Base-by-base conservation (phyloP, 2,888 invertebrate species). In the Acanthoscelides obtectus region DNA sequence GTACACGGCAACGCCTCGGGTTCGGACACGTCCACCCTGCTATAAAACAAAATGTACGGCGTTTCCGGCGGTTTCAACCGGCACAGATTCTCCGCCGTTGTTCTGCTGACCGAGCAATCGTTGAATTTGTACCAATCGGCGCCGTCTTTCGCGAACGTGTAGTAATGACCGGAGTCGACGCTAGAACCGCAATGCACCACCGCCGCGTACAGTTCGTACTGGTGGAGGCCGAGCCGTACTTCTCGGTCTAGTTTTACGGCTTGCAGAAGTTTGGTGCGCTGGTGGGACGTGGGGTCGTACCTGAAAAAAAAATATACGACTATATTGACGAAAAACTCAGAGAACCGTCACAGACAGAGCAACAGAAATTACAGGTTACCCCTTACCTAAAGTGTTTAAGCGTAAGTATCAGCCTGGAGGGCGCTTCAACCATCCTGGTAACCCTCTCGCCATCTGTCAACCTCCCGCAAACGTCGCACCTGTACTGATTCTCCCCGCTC, bases 121-220 rank as follows among this genome's bases (percentile, higher is more conserved):
- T 95, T 94, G 81, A 94, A 94, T 81, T 92, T 89, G 83, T 90
- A 93, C 96, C 96, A 96, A 71, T 86, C 86, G 63, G 89, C 86
- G 71, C 87, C 87, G 81, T 93, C 93, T 63, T 90, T 89, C 0
- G 93, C 94, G 73, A 94, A 91, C 0, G 95, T 94, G 83, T 94
- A 95, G 83, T 96, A 96, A 82, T 96, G 96, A 3, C 77, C 96
- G 0, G 93, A 93, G 81, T 96, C 94, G 75, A 94, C 91, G 69
- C 92, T 93, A 22, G 90, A 90, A 0, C 96, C 96, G 0, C 92
- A 91, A 84, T 96, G 96, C 0, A 96, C 92, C 0, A 96, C 93
- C 0, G 94, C 94, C 0, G 94, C 94, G 82, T 94, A 94, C 45
- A 96, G 85, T 64, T 88, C 88, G 83, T 94, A 96, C 20, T 88